Evolutionary conservation across 1,140 invertebrate species (phyloP).

Genomic region (Platyura marginata): DNA sequence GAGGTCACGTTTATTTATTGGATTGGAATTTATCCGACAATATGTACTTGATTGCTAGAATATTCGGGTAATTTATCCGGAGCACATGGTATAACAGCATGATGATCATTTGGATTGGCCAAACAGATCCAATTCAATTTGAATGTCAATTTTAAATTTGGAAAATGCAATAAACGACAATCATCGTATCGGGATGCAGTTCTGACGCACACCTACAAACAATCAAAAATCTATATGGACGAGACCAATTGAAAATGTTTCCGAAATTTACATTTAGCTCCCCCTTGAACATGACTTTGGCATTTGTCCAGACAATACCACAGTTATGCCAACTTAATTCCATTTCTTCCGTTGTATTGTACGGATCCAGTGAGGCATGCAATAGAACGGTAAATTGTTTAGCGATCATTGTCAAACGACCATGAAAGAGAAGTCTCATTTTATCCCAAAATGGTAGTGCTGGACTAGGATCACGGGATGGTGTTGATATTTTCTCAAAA

Average conservation of each 20-base stretch:
- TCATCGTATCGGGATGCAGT: slow-evolving; percentile 99
- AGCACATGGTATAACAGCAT: slow-evolving; percentile 89
- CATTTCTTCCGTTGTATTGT: slow-evolving; percentile 98
- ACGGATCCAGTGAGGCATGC: slow-evolving; percentile 91
- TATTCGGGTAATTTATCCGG: slow-evolving; percentile 94
- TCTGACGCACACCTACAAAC: slow-evolving; percentile 67
- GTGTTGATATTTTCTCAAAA: slow-evolving; percentile 71
- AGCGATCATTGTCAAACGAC: slow-evolving; percentile 71
- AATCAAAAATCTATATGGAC: not conserved
- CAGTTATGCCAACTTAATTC: slow-evolving; percentile 87
- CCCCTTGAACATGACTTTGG: slow-evolving; percentile 68
- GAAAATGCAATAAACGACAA: slow-evolving; percentile 77
- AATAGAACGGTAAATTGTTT: slow-evolving; percentile 72
- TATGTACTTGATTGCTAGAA: slow-evolving; percentile 81
- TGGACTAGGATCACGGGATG: slow-evolving; percentile 82
- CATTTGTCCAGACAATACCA: slow-evolving; percentile 91
- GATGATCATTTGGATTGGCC: slow-evolving; percentile 89
- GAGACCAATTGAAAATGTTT: not conserved
- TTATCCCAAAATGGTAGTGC: slow-evolving; percentile 97
- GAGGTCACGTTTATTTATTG: slow-evolving; percentile 1
- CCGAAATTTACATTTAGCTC: slow-evolving; percentile 39
- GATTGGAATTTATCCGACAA: slow-evolving; percentile 4
- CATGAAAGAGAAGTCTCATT: slow-evolving; percentile 80
- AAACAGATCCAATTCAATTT: slow-evolving; percentile 83
- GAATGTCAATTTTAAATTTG: slow-evolving; percentile 67